Evolutionary conservation across 2,797 vertebrate genomes (phyloP).

Genomic region (Heliangelus exortis): DNA sequence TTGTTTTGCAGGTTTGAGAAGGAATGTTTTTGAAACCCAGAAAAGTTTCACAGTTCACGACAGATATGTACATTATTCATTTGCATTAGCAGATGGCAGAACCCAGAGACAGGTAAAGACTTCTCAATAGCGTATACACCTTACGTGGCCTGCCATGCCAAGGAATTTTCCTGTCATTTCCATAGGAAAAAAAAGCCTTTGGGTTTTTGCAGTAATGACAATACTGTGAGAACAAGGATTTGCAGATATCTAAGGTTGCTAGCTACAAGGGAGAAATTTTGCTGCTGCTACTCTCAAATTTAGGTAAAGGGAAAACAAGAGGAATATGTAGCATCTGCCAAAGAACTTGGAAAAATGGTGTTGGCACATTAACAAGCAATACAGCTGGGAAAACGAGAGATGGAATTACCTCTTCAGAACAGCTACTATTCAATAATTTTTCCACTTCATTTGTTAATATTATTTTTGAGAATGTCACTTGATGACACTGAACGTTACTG

Average conservation of each 20-base stretch:
- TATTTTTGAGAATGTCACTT: neutral
- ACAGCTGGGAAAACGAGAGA: neutral
- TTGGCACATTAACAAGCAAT: neutral
- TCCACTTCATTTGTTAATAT: neutral
- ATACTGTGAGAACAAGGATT: neutral
- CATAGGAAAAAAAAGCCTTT: neutral
- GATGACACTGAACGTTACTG: neutral
- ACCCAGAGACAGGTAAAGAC: neutral
- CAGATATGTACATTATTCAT: neutral
- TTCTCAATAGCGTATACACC: neutral
- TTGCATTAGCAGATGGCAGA: neutral
- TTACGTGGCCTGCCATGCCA: neutral
- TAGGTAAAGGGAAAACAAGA: neutral
- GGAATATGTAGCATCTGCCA: fast-evolving
- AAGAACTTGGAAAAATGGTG: neutral
- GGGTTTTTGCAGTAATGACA: neutral
- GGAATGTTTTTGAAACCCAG: neutral
- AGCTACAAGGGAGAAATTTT: neutral
- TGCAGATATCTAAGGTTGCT: neutral
- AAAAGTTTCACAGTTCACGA: neutral
- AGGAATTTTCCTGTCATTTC: neutral
- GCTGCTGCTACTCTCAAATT: neutral
- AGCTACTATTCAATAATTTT: neutral
- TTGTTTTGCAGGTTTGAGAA: neutral
- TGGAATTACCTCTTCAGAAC: neutral